Percentiles rank a stretch among this genome's conserved stretches.
Evolutionary conservation across 2,797 vertebrate genomes (phyloP).

Genomic region (Rhinatrema bivittatum): DNA sequence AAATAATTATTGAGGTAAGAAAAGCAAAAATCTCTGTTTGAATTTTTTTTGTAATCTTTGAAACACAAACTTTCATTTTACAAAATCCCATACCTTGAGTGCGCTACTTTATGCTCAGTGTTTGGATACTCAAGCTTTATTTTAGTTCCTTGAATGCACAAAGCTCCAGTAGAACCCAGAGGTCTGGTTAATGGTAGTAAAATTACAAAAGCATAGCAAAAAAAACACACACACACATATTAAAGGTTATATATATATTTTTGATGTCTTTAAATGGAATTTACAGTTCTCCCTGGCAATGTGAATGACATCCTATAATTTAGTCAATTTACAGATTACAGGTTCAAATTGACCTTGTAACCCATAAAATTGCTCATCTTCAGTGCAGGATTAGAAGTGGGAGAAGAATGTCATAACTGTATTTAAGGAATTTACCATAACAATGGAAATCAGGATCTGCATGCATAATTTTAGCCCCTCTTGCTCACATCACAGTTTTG

Average conservation of each 20-base stretch:
- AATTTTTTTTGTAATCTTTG: too few species aligned
- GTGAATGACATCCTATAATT: slow-evolving; percentile 79
- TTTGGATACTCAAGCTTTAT: slow-evolving; percentile 40
- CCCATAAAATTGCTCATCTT: slow-evolving; percentile 73
- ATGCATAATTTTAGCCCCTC: slow-evolving; percentile 63
- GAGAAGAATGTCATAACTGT: slow-evolving; percentile 74
- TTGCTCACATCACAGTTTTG: slow-evolving; percentile 46
- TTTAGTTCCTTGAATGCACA: slow-evolving; percentile 36
- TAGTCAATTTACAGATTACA: slow-evolving; percentile 81
- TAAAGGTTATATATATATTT: slow-evolving; percentile 60
- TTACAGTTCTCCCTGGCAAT: slow-evolving; percentile 70
- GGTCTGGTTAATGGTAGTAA: slow-evolving; percentile 45
- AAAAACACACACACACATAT: slow-evolving; percentile 27
- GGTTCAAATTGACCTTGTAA: slow-evolving; percentile 76
- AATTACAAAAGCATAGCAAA: slow-evolving; percentile 48
- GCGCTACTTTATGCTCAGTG: slow-evolving; percentile 29
- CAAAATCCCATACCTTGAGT: slow-evolving; percentile 22
- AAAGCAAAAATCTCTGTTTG: too few species aligned
- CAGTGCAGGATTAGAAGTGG: slow-evolving; percentile 63
- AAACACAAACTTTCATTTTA: slow-evolving; percentile 33
- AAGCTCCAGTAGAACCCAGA: slow-evolving; percentile 34
- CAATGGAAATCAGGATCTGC: slow-evolving; percentile 65
- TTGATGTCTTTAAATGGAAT: slow-evolving; percentile 67
- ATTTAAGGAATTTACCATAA: slow-evolving; percentile 74
- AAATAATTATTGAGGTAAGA: too few species aligned